Base-by-base conservation (phyloP, 2,113 vertebrate species). In the Malurus cyaneus region DNA sequence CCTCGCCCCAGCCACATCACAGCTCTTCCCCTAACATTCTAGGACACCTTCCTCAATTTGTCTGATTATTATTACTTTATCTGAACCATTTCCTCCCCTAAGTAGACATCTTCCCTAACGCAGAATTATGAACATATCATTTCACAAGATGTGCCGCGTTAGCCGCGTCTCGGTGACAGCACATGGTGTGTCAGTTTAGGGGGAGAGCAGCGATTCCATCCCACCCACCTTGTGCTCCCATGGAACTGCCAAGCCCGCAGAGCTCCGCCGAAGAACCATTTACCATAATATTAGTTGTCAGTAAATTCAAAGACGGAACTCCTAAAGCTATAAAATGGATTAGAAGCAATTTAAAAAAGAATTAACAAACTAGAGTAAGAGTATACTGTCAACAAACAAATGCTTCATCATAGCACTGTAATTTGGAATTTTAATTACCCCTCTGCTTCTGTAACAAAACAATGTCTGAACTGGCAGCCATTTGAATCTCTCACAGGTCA, bases 401-500 rank as follows among this genome's bases (percentile, higher is more conserved):
- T 98, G 98, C 97, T 98, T 98, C 98, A 98, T 98, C 98, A 98
- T 98, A 98, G 98, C 97, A 98, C 97, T 98, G 97, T 98, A 98
- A 98, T 98, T 98, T 98, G 97, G 98, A 98, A 98, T 98, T 98
- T 98, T 99, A 98, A 98, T 98, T 98, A 98, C 98, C 97, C 98
- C 97, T 98, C 97, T 98, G 98, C 98, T 98, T 98, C 97, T 98
- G 98, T 98, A 98, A 98, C 98, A 98, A 98, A 98, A 98, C 98
- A 98, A 98, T 98, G 98, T 97, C 97, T 98, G 98, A 98, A 98
- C 98, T 98, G 98, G 98, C 98, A 99, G 98, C 98, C 98, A 98
- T 98, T 98, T 98, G 97, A 98, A 98, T 98, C 98, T 98, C 98
- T 98, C 98, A 98, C 98, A 98, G 98, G 98, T 99, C 98, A 98